phyloP scores from a whole-genome alignment of 1,140 invertebrate species.

The Phocides pigmalion region DNA sequence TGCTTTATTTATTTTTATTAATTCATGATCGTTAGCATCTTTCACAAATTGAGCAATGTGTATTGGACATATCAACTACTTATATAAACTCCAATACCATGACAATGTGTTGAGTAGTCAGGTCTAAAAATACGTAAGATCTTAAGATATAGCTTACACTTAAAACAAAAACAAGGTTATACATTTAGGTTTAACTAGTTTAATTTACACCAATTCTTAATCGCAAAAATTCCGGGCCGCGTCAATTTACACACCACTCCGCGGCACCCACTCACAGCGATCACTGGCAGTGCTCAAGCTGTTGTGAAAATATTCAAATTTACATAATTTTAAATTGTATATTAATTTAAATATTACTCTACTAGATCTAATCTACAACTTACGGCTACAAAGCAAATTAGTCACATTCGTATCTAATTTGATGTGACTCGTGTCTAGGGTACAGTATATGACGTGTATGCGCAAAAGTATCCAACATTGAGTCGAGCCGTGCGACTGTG shows the following conservation, averaged over 20 bases:
- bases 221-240: slow-evolving; percentile 28
- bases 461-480: too few relatives aligned
- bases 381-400: not conserved
- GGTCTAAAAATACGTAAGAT: slow-evolving; percentile 29
- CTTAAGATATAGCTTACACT: slow-evolving; percentile 30
- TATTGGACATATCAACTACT: slow-evolving; percentile 43
- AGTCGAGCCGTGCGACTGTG: too few relatives aligned
- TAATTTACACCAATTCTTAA: slow-evolving; percentile 26
- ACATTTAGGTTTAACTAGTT: slow-evolving; percentile 18
- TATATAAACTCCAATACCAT: slow-evolving; percentile 26
- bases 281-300: slow-evolving; percentile 56
- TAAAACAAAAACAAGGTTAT: slow-evolving; percentile 25
- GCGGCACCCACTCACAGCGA: slow-evolving; percentile 7
- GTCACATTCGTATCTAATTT: slow-evolving; percentile 21
- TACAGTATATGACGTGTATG: too few relatives aligned
- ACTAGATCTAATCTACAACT: too few relatives aligned
- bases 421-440: slow-evolving; percentile 3
- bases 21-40: slow-evolving; percentile 45
- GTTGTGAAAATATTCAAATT: slow-evolving; percentile 23
- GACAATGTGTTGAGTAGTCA: slow-evolving; percentile 24
- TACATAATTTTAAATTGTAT: too few relatives aligned
- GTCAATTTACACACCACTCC: slow-evolving; percentile 34
- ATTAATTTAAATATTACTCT: too few relatives aligned
- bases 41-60: slow-evolving; percentile 54
- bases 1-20: slow-evolving; percentile 75